Evolutionary conservation across 2,113 vertebrate species (phyloP).

Genomic region (Sinocyclocheilus maitianheensis): DNA sequence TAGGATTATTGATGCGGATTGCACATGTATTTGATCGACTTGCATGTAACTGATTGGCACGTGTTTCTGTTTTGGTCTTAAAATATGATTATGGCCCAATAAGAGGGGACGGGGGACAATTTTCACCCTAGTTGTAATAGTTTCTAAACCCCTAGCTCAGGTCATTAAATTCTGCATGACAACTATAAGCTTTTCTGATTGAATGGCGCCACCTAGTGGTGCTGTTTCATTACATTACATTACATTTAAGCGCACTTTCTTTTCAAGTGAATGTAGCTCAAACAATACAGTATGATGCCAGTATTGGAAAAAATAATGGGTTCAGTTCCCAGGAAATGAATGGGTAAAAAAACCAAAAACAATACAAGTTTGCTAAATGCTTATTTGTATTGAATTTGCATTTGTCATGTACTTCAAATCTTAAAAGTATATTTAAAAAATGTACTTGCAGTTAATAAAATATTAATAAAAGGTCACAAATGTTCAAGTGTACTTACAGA

Average conservation of each 20-base stretch:
- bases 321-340: background rate
- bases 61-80: background rate
- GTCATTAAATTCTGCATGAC: background rate
- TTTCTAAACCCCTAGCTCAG: background rate
- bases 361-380: background rate
- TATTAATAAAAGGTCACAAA: background rate
- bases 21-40: background rate
- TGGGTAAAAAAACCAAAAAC: background rate
- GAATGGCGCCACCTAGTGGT: slow-evolving; percentile 47
- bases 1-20: background rate
- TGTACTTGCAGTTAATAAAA: background rate
- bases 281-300: background rate
- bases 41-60: background rate
- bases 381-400: no score
- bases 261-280: background rate
- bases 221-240: background rate
- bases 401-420: background rate
- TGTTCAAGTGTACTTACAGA: background rate
- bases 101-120: background rate
- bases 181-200: slow-evolving; percentile 61
- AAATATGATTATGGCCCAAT: background rate
- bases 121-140: background rate
- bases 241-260: background rate
- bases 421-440: background rate
- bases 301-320: background rate